Conservation (phyloP, 1,140 invertebrate genomes). For the Adoxophyes honmai region DNA sequence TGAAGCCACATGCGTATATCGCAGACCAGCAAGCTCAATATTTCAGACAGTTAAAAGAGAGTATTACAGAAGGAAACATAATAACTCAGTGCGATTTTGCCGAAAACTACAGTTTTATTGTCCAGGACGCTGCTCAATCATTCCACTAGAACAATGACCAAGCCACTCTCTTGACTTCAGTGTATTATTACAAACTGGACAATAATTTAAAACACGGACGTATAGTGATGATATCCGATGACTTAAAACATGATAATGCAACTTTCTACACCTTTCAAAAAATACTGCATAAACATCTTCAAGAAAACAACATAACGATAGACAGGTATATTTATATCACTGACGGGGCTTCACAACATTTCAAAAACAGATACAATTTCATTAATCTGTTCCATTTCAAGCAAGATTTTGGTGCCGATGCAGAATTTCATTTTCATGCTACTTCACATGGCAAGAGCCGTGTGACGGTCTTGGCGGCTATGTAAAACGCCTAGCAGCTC, state of each 20-base stretch:
- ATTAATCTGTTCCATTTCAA: slow-evolving; percentile 41
- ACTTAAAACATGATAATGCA: too few relatives aligned
- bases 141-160: slow-evolving; percentile 19
- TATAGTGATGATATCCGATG: not conserved
- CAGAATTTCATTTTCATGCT: slow-evolving; percentile 49
- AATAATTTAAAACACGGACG: not conserved
- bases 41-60: too few relatives aligned
- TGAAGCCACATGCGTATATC: not conserved
- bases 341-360: slow-evolving; percentile 26
- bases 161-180: slow-evolving; percentile 16
- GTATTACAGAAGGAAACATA: too few relatives aligned
- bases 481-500: not conserved
- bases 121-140: slow-evolving; percentile 16
- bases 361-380: slow-evolving; percentile 26
- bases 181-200: slow-evolving; percentile 7
- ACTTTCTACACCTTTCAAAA: too few relatives aligned
- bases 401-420: slow-evolving; percentile 41
- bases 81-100: slow-evolving; percentile 16
- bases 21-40: too few relatives aligned
- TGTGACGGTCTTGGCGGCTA: not conserved
- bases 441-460: slow-evolving; percentile 43
- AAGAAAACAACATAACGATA: too few relatives aligned
- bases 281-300: too few relatives aligned
- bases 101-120: slow-evolving; percentile 19
- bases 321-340: not conserved